Evolutionary conservation across 1,140 invertebrate genomes (phyloP), one percentile per base, ranked within the genome.

Genomic region (Heliconius nattereri): DNA sequence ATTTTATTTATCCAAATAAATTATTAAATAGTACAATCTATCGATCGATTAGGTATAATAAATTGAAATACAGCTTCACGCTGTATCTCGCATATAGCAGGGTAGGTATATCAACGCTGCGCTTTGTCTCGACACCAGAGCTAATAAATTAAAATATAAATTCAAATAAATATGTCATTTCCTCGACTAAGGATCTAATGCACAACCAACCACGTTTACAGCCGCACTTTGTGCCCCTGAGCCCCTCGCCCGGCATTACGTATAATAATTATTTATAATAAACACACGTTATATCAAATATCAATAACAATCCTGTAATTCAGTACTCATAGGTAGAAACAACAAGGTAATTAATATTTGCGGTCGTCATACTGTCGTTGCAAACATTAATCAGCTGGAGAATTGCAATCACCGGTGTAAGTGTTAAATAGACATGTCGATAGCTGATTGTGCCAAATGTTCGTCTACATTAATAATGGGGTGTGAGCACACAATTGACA

Each of bases 331-430:
- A 72, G 29, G 71, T 72, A 40, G 16, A 13, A n/a, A 6, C 71
- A 40, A 72, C n/a, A 16, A 5, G 23, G 40, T 76, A 70, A 76
- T 76, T 70, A 76, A 76, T 76, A 76, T 76, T 76, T 76, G 37
- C 35, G 23, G 54, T 76, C 75, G 26, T 23, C 74, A 45, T 19
- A 76, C 70, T 54, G 16, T 37, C 57, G 23, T 37, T 52, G 57
- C 37, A 71, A 76, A 71, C 40, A 76, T 71, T n/a, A 45, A 76
- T 76, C 75, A 70, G 60, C 37, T 70, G 57, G 57, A 66, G 23
- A 9, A 40, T 49, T 78, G 45, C n/a, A 78, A 72, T 72, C 26
- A 77, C 52, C 76, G 37, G 32, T 54, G 13, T 57, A 57, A 75
- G 35, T 20, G 23, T 37, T 26, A 75, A 52, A n/a, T 57, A 72